A percentile compares a stretch with the other conserved stretches of the same genome.
Conservation (phyloP, 2,888 invertebrate species). For the Caradrina kadenii region DNA sequence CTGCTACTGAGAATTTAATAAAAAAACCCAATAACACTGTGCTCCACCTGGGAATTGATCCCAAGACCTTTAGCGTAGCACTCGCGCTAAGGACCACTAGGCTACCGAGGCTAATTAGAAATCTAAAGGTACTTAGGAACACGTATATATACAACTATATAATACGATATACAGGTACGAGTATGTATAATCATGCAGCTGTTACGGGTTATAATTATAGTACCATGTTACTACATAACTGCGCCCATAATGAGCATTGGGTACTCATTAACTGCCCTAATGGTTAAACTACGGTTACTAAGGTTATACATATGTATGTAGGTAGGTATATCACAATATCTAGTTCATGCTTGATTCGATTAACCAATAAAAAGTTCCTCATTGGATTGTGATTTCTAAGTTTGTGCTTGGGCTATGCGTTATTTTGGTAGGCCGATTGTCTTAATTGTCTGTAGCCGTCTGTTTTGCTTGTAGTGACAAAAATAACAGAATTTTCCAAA, state of each 20-base stretch:
- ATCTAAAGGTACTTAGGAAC: too few species aligned
- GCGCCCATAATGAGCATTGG: conserved; percentile 5
- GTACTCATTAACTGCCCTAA: conserved; percentile 6
- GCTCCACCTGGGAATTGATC: too few species aligned
- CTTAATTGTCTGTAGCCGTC: neutral
- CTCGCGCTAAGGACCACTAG: too few species aligned
- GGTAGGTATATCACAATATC: neutral
- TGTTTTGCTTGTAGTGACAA: neutral
- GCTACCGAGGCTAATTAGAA: too few species aligned
- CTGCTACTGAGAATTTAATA: too few species aligned
- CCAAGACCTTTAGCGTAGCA: too few species aligned
- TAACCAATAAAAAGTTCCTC: neutral
- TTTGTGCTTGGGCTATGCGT: neutral
- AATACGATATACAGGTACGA: too few species aligned
- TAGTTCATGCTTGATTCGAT: neutral
- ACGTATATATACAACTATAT: too few species aligned
- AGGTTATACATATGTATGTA: neutral
- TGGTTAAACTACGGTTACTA: conserved; percentile 2
- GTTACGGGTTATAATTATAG: neutral
- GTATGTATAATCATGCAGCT: neutral
- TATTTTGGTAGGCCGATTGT: neutral
- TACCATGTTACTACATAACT: conserved; percentile 1
- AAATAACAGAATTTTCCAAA: too few species aligned
- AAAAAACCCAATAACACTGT: too few species aligned
- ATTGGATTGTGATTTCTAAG: neutral